Base-by-base conservation (phyloP, 2,888 invertebrate genomes). In the Caenorhabditis sp. region DNA sequence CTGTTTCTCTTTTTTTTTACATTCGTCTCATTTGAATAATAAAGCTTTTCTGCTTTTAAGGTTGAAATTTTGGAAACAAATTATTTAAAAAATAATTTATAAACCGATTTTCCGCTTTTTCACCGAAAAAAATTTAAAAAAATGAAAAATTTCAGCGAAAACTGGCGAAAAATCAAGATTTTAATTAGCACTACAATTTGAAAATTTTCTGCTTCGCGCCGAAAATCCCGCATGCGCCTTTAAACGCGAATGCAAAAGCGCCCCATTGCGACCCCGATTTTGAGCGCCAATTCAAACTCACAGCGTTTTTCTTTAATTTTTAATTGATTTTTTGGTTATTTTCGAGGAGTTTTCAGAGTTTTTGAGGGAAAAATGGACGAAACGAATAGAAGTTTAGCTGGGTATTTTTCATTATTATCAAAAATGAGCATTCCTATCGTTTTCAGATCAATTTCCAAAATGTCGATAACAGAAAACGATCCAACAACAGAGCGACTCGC, bases 341-440 rank as follows among this genome's bases (percentile, higher is more conserved):
- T 38, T 38, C 12, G 12, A 10, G 10, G 6, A 38, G 12, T 38
- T 38, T 38, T 38, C 12, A 6, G 10, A 10, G 12, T 38, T 38
- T 38, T 38, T 38, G 10, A 38, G 8, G 6, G 7, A 31, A 31
- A 31, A 54, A 73, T 73, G 75, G 59, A 75, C 22, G 66, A 75
- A 35, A 47, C 75, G 1, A 66, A 64, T 49, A 54, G n/a, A 31
- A 66, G 44, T 10, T 14, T 14, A n/a, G 41, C 28, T 3, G 54
- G 47, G 63, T 66, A 41, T n/a, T 28, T 31, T 49, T 49, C 6
- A 44, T 5, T 44, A 63, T 47, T 54, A 6, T 41, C 22, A 5
- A 38, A 8, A 14, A 54, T 38, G 51, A 35, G 12, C 22, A n/a
- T n/a, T n/a, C n/a, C n/a, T n/a, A n/a, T 38, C 31, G 19, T 26